Evolutionary conservation across 2,888 invertebrate genomes (phyloP), one percentile per base, ranked within the genome.

Genomic region (Amphimallon solstitiale): DNA sequence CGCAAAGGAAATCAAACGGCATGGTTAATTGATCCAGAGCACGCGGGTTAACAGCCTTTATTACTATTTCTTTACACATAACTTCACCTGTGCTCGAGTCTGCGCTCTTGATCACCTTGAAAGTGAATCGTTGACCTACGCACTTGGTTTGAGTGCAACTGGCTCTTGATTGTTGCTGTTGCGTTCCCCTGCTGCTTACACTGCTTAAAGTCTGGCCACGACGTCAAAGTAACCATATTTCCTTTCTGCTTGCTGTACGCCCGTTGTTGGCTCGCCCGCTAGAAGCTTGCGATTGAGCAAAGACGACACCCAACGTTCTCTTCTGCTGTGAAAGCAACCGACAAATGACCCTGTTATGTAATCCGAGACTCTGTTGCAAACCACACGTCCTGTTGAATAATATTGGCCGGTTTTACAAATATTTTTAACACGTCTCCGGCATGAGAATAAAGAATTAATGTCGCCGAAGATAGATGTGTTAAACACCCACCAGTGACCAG

Each of bases 51-150:
- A 71, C 68, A 71, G 68, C 71, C 71, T 71, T 66, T 67, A 63
- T 68, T 66, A 65, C 63, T 49, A 46, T 52, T 64, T 62, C 65
- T 69, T 70, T 67, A 69, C 69, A 67, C 63, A 63, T 66, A 63
- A 67, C 67, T 67, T 70, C 71, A 71, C 71, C 71, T 71, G 71
- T 70, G 69, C 68, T 52, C 61, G 70, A 63, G 68, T 68, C 69
- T 71, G 71, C 71, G 71, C 70, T 59, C 65, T 65, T 38, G 68
- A 54, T 70, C 68, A 71, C 70, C 70, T 70, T 70, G 68, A 71
- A 65, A 54, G 65, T 69, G 63, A 71, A 71, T 70, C 71, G 71
- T 71, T 71, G 71, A 71, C 71, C 71, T 70, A 71, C 69, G 70
- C 69, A 66, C 46, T 64, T 34, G 54, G 54, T 46, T 23, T 54